phyloP scores from a whole-genome alignment of 2,797 vertebrate species.

The Erpetoichthys calabaricus region DNA sequence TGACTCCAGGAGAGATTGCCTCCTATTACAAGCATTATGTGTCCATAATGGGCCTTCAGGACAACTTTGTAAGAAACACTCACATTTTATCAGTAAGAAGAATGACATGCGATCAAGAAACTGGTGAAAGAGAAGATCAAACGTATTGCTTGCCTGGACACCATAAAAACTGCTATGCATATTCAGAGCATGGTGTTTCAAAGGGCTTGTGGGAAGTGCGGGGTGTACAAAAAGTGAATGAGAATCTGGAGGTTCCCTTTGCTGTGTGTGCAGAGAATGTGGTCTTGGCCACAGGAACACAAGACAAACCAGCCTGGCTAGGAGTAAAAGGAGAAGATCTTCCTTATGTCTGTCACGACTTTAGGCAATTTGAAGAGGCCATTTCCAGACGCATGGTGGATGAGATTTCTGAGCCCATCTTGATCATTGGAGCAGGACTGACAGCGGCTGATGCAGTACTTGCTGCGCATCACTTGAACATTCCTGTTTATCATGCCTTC shows the following conservation, averaged over 20 bases:
- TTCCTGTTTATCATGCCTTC: constrained; percentile 53
- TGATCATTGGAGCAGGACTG: constrained; percentile 60
- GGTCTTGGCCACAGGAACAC: constrained; percentile 61
- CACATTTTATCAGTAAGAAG: constrained; percentile 46
- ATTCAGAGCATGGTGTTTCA: constrained; percentile 25
- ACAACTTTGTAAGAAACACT: constrained; percentile 48
- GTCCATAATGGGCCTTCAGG: constrained; percentile 45
- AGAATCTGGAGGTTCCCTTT: constrained; percentile 33
- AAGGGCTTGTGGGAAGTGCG: constrained; percentile 23
- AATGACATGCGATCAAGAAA: constrained; percentile 16
- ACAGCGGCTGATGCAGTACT: constrained; percentile 56
- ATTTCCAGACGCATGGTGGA: constrained; percentile 42
- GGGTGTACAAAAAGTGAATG: constrained; percentile 17
- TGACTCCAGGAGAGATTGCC: constrained; percentile 57
- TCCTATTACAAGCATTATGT: constrained; percentile 66
- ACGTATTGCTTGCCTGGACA: background rate
- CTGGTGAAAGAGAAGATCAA: background rate
- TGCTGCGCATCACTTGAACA: constrained; percentile 50
- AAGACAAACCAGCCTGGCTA: constrained; percentile 50
- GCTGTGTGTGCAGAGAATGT: constrained; percentile 43
- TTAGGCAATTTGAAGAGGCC: constrained; percentile 55
- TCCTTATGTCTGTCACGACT: constrained; percentile 53
- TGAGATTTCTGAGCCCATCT: constrained; percentile 41
- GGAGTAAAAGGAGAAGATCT: constrained; percentile 52
- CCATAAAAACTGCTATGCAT: constrained; percentile 14